A percentile compares a stretch with the other conserved stretches of the same genome.
Conservation (phyloP, 2,113 vertebrate species). For the Reinhardtius hippoglossoides region DNA sequence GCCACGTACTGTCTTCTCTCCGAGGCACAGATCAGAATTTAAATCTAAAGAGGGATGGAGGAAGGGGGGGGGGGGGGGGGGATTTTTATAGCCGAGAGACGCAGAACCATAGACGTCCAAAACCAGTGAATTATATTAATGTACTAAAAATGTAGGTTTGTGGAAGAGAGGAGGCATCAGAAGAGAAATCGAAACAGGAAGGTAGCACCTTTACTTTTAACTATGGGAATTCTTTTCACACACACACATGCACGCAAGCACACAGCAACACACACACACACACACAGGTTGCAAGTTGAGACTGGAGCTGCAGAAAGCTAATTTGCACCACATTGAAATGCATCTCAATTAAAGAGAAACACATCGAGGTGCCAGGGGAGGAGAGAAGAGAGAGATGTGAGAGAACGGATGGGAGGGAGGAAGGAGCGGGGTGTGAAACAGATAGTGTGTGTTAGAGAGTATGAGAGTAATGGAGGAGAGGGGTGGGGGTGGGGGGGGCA, state of each 20-base stretch:
- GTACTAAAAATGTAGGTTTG: slow-evolving; percentile 63
- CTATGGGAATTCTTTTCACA: slow-evolving; percentile 63
- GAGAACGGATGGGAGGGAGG: slow-evolving; percentile 66
- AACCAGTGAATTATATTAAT: slow-evolving; percentile 29
- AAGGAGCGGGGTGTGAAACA: slow-evolving; percentile 76
- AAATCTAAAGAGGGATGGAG: slow-evolving; percentile 22
- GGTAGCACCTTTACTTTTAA: slow-evolving; percentile 55
- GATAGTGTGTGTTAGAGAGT: slow-evolving; percentile 71
- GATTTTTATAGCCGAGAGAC: slow-evolving; percentile 42
- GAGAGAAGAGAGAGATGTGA: slow-evolving; percentile 76
- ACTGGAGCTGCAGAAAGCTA: slow-evolving; percentile 77
- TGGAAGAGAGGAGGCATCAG: slow-evolving; percentile 54
- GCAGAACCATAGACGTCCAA: slow-evolving; percentile 35
- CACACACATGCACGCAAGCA: slow-evolving; percentile 11
- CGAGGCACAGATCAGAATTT: slow-evolving; percentile 56
- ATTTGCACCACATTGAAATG: slow-evolving; percentile 83
- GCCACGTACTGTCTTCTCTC: slow-evolving; percentile 48
- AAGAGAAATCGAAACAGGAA: slow-evolving; percentile 42
- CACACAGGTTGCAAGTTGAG: slow-evolving; percentile 73
- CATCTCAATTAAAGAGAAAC: slow-evolving; percentile 83
- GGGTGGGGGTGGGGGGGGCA: neutral
- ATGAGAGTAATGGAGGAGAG: slow-evolving; percentile 63
- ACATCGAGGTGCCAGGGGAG: slow-evolving; percentile 79
- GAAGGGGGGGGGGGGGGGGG: neutral
- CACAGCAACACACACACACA: slow-evolving; percentile 7